These are phyloP conservation scores for Scotopteryx bipunctaria DNA, from an alignment of 2,888 invertebrate species.

Conservation along the genomic window DNA sequence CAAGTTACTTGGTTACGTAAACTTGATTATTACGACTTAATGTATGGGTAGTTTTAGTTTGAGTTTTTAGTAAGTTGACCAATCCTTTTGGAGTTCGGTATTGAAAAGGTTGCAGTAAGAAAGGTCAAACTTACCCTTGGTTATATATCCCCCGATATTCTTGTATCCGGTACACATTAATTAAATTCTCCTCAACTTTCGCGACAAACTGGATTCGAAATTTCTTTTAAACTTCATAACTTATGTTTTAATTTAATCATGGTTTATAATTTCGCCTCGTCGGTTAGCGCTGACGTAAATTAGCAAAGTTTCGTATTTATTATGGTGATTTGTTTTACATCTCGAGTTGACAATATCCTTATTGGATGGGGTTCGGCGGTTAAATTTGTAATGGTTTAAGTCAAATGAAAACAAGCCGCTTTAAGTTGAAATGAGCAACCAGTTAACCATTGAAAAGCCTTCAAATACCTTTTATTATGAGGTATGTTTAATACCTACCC, in stretches of 20 bases:
- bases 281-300: conserved; percentile 61
- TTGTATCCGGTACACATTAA: conserved; percentile 40
- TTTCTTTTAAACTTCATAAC: conserved; percentile 74
- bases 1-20: too few species aligned
- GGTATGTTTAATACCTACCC: too few species aligned
- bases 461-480: too few species aligned
- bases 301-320: conserved; percentile 78
- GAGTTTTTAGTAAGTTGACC: too few species aligned
- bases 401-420: background rate
- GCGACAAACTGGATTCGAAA: conserved; percentile 63
- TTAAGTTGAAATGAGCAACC: conserved; percentile 1
- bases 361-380: conserved; percentile 12
- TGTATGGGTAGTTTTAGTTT: too few species aligned
- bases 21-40: too few species aligned
- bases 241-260: conserved; percentile 78
- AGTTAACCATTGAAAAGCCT: too few species aligned
- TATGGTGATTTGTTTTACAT: conserved; percentile 59
- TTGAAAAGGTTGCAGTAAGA: background rate
- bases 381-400: conserved; percentile 4
- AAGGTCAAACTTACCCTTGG: background rate
- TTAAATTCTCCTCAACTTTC: conserved; percentile 66
- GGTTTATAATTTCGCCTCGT: conserved; percentile 67
- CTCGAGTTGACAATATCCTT: conserved; percentile 55
- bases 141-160: conserved; percentile 5
- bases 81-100: background rate